Evolutionary conservation across 2,797 vertebrate species (phyloP), one percentile per base, ranked within the genome.

Genomic region (Chaenodraco wilsoni): DNA sequence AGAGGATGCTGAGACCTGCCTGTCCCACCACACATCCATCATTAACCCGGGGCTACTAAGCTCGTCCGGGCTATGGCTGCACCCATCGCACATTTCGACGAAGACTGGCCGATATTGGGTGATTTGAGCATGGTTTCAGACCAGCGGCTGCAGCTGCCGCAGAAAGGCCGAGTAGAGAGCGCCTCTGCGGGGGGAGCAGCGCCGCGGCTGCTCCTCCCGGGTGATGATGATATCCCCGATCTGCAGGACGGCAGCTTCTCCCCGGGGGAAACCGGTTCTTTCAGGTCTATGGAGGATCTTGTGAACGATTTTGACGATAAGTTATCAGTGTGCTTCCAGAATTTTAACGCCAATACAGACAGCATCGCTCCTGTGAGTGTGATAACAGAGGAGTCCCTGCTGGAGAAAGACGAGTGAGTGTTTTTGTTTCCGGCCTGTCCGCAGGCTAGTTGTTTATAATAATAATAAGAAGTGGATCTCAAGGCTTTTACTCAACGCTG

Each of bases 361-460:
- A 88, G 75, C 87, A 90, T 88, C 49, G 91, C 90, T 33, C 90
- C 93, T 0, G 93, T 94, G 86, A 89, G 79, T 45, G 93, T 88
- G 82, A 95, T 97, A 69, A 91, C 90, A 0, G 96, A 98, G 91
- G 90, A 96, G 64, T 92, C 92, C 85, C 93, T 96, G 56, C 91
- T 97, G 88, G 94, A 95, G 83, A 91, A 91, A 64, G 97, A 98
- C 84, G 94, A 97, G 98, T 99, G 94, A 97, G 97, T 83, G 72
- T 64, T 23, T 49, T 11, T 50, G 23, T 72, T 19, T 61, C 5
- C 54, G 69, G 74, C 61, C 48, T 76, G 64, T 21, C 57, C 7
- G 37, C 48, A 23, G 59, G 48, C 43, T 48, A 8, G 3, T n/a
- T 27, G 52, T 46, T 17, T 51, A 12, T 3, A 1, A 19, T 7